phyloP scores from a whole-genome alignment of 2,797 vertebrate species.

The Potorous gilbertii region DNA sequence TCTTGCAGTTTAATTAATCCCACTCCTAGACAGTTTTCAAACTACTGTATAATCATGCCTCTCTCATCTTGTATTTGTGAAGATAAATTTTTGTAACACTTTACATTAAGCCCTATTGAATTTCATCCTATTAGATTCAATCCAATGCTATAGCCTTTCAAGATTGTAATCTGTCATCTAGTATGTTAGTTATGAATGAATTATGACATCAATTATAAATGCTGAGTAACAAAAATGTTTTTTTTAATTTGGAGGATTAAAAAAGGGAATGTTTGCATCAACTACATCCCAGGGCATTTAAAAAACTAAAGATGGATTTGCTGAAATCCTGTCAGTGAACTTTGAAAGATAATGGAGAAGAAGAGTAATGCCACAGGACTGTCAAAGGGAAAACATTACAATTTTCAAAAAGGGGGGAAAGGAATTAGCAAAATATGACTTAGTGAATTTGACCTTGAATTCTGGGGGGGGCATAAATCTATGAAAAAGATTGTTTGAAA shows the following conservation, averaged over 20 bases:
- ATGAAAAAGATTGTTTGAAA: background rate
- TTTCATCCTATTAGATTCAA: background rate
- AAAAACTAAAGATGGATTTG: background rate
- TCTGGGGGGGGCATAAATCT: background rate
- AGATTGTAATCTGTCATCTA: background rate
- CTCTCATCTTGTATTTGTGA: background rate
- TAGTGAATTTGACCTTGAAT: background rate
- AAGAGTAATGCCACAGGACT: background rate
- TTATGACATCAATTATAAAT: background rate
- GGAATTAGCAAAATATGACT: background rate
- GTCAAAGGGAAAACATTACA: background rate
- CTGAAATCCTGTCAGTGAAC: background rate
- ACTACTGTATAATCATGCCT: background rate
- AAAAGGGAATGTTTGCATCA: no score
- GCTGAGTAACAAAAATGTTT: background rate
- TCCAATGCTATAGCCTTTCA: background rate
- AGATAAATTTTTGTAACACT: background rate
- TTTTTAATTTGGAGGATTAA: background rate
- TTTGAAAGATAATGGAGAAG: background rate
- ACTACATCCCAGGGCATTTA: background rate
- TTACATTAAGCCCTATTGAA: background rate
- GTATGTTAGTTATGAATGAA: background rate
- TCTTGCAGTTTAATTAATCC: background rate
- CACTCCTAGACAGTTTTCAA: background rate
- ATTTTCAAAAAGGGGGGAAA: background rate